A percentile compares a stretch with the other conserved stretches of the same genome.
phyloP scores from a whole-genome alignment of 1,140 invertebrate species.

The Drosophila aff. region DNA sequence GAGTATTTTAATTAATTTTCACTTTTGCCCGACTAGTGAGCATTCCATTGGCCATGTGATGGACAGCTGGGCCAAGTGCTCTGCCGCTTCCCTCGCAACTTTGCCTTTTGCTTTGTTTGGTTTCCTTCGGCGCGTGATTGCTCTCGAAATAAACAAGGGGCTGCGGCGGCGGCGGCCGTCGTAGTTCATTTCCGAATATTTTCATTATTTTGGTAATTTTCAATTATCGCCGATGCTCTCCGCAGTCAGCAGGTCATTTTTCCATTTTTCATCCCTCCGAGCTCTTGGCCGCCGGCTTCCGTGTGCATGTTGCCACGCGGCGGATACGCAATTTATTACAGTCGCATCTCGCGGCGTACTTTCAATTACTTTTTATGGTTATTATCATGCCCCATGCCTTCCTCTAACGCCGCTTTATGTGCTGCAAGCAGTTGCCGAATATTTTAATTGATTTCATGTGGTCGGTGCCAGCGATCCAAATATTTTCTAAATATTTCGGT shows the following conservation, averaged over 20 bases:
- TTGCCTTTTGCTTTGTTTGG: conserved; percentile 43
- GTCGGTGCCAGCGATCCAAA: conserved; percentile 6
- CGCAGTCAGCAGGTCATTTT: conserved; percentile 24
- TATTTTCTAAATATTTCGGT: conserved; percentile 62
- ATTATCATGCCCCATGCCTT: conserved; percentile 25
- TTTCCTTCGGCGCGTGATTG: conserved; percentile 29
- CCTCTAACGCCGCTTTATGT: conserved; percentile 41
- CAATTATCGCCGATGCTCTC: conserved; percentile 33
- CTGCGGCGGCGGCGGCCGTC: conserved; percentile 1
- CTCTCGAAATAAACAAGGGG: conserved; percentile 46
- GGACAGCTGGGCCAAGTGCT: conserved; percentile 28
- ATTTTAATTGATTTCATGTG: conserved; percentile 80
- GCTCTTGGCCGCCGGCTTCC: background rate
- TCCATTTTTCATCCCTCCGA: conserved; percentile 18
- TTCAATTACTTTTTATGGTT: conserved; percentile 70
- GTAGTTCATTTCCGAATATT: conserved; percentile 46
- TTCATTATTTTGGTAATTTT: conserved; percentile 43
- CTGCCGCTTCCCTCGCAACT: conserved; percentile 2
- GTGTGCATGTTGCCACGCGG: conserved; percentile 29
- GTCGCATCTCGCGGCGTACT: conserved; percentile 50
- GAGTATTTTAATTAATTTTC: conserved; percentile 74
- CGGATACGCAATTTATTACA: conserved; percentile 63
- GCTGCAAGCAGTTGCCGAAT: conserved; percentile 60
- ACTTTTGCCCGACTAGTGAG: conserved; percentile 44
- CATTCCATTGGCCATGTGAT: conserved; percentile 45